These are phyloP conservation scores for Sturmia bella DNA, from an alignment of 2,888 invertebrate genomes.

Conservation along the genomic window DNA sequence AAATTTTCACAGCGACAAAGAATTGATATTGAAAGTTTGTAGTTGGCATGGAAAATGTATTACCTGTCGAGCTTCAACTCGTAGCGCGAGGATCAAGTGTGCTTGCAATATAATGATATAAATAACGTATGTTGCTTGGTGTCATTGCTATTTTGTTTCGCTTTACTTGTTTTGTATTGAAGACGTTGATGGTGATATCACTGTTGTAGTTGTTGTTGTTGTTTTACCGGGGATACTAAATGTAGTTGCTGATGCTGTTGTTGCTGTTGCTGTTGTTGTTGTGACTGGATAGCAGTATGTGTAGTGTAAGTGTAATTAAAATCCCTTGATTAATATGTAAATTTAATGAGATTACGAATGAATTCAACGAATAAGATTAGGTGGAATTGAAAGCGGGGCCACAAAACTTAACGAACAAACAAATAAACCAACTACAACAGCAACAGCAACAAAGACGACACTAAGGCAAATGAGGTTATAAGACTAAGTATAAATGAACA, in stretches of 20 bases:
- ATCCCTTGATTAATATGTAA: constrained; percentile 99
- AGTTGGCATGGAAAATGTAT: no score
- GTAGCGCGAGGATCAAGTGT: constrained; percentile 11
- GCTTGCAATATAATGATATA: constrained; percentile 34
- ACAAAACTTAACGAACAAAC: constrained; percentile 70
- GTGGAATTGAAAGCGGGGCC: constrained; percentile 80
- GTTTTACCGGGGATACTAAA: background rate
- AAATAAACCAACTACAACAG: constrained; percentile 37
- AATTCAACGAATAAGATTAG: constrained; percentile 92
- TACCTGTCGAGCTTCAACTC: background rate
- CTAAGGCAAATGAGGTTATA: constrained; percentile 65
- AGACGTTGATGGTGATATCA: constrained; percentile 58
- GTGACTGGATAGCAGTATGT: constrained; percentile 40
- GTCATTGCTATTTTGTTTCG: constrained; percentile 50
- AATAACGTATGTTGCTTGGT: constrained; percentile 61
- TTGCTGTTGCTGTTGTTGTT: constrained; percentile 23
- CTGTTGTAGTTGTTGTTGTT: constrained; percentile 38
- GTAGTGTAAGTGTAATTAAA: constrained; percentile 93
- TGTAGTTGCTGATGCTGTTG: background rate
- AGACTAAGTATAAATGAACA: constrained; percentile 53
- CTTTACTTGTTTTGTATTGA: constrained; percentile 48
- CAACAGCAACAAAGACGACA: constrained; percentile 17
- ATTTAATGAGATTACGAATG: constrained; percentile 98
- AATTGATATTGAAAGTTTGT: background rate
- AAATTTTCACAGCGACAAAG: background rate